Conservation (phyloP, 2,113 vertebrate genomes). For the Percina caprodes region DNA sequence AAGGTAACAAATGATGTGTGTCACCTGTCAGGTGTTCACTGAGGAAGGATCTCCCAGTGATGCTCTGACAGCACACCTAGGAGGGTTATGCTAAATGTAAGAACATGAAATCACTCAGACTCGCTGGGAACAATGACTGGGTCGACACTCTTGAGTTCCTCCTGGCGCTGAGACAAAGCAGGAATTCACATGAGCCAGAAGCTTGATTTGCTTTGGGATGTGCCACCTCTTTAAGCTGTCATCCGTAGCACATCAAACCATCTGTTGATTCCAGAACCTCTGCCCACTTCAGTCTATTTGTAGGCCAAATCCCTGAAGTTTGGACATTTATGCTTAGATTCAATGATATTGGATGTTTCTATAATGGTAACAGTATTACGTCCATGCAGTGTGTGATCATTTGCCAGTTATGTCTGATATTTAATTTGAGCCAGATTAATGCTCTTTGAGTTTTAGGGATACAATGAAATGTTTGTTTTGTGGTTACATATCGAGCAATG, state of each 20-base stretch:
- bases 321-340: slow-evolving; percentile 15
- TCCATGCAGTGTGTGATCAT: slow-evolving; percentile 9
- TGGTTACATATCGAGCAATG: neutral
- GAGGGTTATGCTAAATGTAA: slow-evolving; percentile 50
- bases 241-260: slow-evolving; percentile 75
- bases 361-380: neutral
- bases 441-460: neutral
- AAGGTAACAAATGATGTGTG: slow-evolving; percentile 54
- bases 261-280: slow-evolving; percentile 75
- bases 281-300: slow-evolving; percentile 55
- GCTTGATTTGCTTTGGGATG: slow-evolving; percentile 74
- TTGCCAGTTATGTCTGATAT: neutral
- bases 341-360: slow-evolving; percentile 10
- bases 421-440: neutral
- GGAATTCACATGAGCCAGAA: slow-evolving; percentile 71
- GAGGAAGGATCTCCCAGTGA: slow-evolving; percentile 50
- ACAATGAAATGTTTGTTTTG: neutral
- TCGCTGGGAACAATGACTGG: slow-evolving; percentile 53
- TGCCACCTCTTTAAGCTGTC: slow-evolving; percentile 81
- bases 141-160: slow-evolving; percentile 56
- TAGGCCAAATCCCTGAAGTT: slow-evolving; percentile 46
- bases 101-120: slow-evolving; percentile 43
- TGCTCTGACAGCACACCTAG: slow-evolving; percentile 51
- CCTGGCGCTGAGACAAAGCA: slow-evolving; percentile 62
- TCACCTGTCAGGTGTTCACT: slow-evolving; percentile 68